Evolutionary conservation across 2,888 invertebrate genomes (phyloP).

Genomic region (Ophraella communa): DNA sequence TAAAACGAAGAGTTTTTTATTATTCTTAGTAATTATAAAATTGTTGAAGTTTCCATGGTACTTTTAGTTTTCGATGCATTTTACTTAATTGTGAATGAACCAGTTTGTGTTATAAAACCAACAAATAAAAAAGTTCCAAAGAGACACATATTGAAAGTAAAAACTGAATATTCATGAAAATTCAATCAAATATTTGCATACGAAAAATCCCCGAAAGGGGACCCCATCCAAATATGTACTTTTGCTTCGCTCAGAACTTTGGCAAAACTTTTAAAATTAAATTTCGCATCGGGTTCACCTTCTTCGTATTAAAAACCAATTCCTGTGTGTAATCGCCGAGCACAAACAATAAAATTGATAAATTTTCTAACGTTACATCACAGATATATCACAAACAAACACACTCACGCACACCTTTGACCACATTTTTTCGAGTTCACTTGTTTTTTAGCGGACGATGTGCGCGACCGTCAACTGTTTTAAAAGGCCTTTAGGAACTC

Average conservation of each 20-base stretch:
- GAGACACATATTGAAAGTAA: too few relatives aligned
- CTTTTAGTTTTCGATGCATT: too few relatives aligned
- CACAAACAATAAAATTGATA: not conserved
- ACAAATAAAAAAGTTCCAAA: too few relatives aligned
- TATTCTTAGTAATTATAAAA: too few relatives aligned
- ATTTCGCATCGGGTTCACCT: not conserved
- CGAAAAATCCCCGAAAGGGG: not conserved
- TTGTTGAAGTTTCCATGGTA: too few relatives aligned
- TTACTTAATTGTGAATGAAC: too few relatives aligned
- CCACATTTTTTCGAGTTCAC: conserved; percentile 17
- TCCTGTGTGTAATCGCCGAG: not conserved
- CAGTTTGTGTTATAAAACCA: too few relatives aligned
- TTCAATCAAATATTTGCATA: too few relatives aligned
- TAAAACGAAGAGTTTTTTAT: too few relatives aligned
- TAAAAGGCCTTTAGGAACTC: conserved; percentile 18
- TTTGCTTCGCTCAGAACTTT: conserved; percentile 2
- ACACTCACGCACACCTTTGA: conserved; percentile 13
- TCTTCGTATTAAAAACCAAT: not conserved
- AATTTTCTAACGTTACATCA: not conserved
- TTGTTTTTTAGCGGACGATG: conserved; percentile 12
- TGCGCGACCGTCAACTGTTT: conserved; percentile 6
- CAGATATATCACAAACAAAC: not conserved
- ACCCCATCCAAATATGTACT: not conserved
- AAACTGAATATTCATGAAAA: too few relatives aligned
- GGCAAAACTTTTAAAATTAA: not conserved